These are phyloP conservation scores for Yasuhikotakia modesta DNA, from an alignment of 2,797 vertebrate species.

Conservation along the genomic window DNA sequence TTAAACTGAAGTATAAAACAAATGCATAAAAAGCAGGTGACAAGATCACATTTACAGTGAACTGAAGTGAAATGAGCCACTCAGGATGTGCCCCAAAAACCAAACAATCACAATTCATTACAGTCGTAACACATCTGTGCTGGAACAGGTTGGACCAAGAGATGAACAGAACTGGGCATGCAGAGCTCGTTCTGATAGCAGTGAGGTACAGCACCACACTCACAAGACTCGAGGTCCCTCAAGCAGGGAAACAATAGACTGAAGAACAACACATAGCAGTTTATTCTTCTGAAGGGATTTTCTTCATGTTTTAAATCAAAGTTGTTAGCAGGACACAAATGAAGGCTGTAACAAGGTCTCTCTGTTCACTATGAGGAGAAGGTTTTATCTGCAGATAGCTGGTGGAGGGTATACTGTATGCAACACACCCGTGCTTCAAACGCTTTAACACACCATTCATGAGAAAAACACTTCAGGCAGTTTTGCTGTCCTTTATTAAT, in stretches of 20 bases:
- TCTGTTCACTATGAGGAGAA: constrained; percentile 16
- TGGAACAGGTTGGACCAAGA: not conserved
- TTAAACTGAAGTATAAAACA: not conserved
- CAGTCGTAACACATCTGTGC: too few species aligned
- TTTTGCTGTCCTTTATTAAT: constrained; percentile 76
- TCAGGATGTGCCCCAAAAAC: not conserved
- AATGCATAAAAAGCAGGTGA: constrained; percentile 4
- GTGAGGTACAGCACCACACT: too few species aligned
- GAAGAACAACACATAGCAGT: too few species aligned
- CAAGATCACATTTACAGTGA: not conserved
- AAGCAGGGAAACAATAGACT: too few species aligned
- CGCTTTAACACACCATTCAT: constrained; percentile 54
- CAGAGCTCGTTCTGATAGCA: constrained; percentile 42
- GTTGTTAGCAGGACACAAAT: not conserved
- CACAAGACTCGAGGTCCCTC: too few species aligned
- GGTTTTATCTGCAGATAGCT: constrained; percentile 9
- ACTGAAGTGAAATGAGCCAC: not conserved
- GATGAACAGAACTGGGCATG: constrained; percentile 24
- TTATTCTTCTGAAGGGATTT: too few species aligned
- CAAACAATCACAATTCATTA: not conserved
- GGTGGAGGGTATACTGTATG: constrained; percentile 14
- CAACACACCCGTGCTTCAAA: not conserved
- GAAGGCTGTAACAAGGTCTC: not conserved
- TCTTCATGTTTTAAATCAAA: not conserved
- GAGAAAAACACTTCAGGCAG: constrained; percentile 61